Base-by-base conservation (phyloP, 2,888 invertebrate species). In the Eucera pruinosa region DNA sequence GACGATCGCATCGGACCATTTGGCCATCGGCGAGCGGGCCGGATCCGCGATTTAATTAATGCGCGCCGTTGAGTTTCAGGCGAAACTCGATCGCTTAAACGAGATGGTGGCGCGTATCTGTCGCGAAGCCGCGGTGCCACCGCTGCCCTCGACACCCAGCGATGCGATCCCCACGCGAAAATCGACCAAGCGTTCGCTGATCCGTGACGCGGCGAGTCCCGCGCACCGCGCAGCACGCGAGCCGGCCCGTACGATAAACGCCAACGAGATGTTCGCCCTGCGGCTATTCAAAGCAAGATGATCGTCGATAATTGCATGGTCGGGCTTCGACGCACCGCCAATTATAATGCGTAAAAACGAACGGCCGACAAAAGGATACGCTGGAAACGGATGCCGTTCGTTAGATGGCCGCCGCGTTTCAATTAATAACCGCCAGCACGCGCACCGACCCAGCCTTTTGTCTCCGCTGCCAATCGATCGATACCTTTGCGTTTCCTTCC, bases 1-100 rank as follows among this genome's bases (percentile, higher is more conserved):
- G 36, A 36, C 13, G 33, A 9, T 7, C 60, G 45, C 15, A 4
- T 58, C 54, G 13, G n/a, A 18, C 20, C 33, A 25, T 39, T 2
- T 27, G 45, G 25, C 43, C 15, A 27, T 15, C 11, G 6, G 39
- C 25, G 36, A 33, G 4, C 11, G 27, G 39, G 20, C 41, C 33
- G 54, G 27, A 54, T 7, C 62, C 45, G 67, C 80, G 57, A 78
- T 84, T 84, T 80, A 84, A 84, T 84, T 78, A 82, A 80, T 75
- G 80, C 72, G 58, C 65, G 39, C 65, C 69, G 72, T 70, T 73
- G 74, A 71, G 74, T 76, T 67, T 39, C 70, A 54, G 43, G 27
- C 50, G 69, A 65, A 43, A 54, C 48, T 52, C 55, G 52, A 39
- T 55, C 60, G 72, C 60, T 36, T 47, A 36, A 43, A 65, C 64